Evolutionary conservation across 1,140 invertebrate genomes (phyloP), one percentile per base, ranked within the genome.

Genomic region (Trichonephila inaurata): DNA sequence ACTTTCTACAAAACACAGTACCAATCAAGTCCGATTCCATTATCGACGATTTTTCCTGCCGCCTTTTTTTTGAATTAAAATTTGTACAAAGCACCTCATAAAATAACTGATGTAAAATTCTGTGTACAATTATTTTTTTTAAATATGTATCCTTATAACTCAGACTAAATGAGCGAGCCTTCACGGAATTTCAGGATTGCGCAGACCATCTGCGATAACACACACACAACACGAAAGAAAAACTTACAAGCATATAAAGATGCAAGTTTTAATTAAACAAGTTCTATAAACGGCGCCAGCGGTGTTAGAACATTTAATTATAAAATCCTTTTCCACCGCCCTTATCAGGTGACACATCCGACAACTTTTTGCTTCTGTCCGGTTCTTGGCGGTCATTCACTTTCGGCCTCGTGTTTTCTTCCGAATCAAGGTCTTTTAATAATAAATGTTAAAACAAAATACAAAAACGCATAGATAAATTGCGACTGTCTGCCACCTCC

Each of bases 401-500:
- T 64, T 64, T 33, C 16, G 28, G 60, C 85, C 61, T 85, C 82
- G 82, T 24, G 82, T 60, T 85, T 60, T 85, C 82, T 85, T 85
- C 82, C n/a, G 28, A 87, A 87, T 62, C 85, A 87, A 87, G 85
- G 85, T 62, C 85, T 87, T 87, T 87, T 87, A 24, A 77, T 77
- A 77, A 77, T 33, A 77, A 77, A 77, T 33, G 60, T 62, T 87
- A 62, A 19, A 24, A 61, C 51, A 87, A 62, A 24, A 87, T 18
- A 64, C 62, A 62, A 61, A 33, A 61, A 1, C 18, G 60, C 82
- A 2, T 28, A 85, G 33, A 87, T 61, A 51, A 40, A 87, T 87
- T 87, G 28, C 64, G 85, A 62, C 85, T 64, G 85, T 87, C 85
- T 87, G n/a, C 51, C n/a, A 87, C 21, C 82, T 60, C 58, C 2